These are phyloP conservation scores for Antheraea mylitta DNA, from an alignment of 1,140 invertebrate genomes.

Conservation along the genomic window DNA sequence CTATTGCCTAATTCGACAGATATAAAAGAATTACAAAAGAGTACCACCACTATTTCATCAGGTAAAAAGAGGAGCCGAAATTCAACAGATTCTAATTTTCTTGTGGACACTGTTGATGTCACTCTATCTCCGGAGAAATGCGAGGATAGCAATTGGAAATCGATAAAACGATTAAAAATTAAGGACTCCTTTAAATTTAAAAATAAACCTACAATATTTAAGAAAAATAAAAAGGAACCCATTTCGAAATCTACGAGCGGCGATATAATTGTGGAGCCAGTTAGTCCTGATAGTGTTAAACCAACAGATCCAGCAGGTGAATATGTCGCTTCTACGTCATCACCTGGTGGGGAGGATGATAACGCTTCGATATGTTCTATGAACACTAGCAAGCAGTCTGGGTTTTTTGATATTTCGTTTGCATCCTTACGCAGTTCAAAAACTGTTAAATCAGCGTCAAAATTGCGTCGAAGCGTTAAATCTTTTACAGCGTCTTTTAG, in stretches of 20 bases:
- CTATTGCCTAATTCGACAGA: slow-evolving; percentile 52
- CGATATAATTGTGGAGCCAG: slow-evolving; percentile 62
- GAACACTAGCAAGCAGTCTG: slow-evolving; percentile 74
- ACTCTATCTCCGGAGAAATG: slow-evolving; percentile 65
- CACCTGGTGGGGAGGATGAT: slow-evolving; percentile 72
- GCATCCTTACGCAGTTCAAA: slow-evolving; percentile 69
- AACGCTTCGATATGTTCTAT: slow-evolving; percentile 72
- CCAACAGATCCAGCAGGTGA: slow-evolving; percentile 67
- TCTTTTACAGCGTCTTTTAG: slow-evolving; percentile 76
- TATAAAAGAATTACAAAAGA: slow-evolving; percentile 63
- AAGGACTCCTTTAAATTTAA: slow-evolving; percentile 78
- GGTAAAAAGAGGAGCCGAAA: slow-evolving; percentile 75
- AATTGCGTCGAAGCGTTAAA: slow-evolving; percentile 72
- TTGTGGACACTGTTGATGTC: slow-evolving; percentile 58
- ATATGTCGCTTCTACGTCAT: slow-evolving; percentile 69
- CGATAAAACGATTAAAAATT: slow-evolving; percentile 76
- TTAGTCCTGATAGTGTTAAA: slow-evolving; percentile 61
- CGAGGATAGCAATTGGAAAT: slow-evolving; percentile 74
- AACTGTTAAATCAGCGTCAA: slow-evolving; percentile 72
- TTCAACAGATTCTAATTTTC: slow-evolving; percentile 74
- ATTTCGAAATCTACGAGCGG: slow-evolving; percentile 51
- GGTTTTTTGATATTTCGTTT: slow-evolving; percentile 77
- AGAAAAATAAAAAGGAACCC: slow-evolving; percentile 69
- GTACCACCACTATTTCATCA: slow-evolving; percentile 66
- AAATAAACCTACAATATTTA: slow-evolving; percentile 71